Conservation (phyloP, 2,113 vertebrate genomes). For the Gnathonemus longibarbis region DNA sequence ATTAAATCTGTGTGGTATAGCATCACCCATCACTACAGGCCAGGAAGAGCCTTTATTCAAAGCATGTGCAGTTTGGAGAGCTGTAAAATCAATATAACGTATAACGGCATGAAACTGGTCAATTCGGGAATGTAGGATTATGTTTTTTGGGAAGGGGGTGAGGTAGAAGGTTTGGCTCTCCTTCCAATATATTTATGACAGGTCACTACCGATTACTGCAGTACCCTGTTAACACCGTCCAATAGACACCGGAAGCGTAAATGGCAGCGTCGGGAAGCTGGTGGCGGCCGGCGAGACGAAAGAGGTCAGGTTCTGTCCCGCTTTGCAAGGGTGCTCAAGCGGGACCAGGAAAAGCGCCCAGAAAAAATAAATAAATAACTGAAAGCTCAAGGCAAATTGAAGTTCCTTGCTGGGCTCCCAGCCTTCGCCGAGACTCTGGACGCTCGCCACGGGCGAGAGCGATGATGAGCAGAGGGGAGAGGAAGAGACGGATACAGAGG, state of each 20-base stretch:
- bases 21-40: not conserved
- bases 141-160: too few relatives aligned
- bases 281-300: not conserved
- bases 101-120: not conserved
- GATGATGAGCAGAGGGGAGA: not conserved
- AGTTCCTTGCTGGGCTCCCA: not conserved
- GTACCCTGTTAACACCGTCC: not conserved
- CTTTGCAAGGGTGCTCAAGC: not conserved
- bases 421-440: not conserved
- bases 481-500: not conserved
- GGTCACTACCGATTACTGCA: not conserved
- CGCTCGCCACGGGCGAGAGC: slow-evolving; percentile 23
- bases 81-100: not conserved
- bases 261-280: not conserved
- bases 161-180: not conserved
- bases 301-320: not conserved
- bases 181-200: not conserved
- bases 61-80: not conserved
- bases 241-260: not conserved
- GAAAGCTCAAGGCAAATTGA: not conserved
- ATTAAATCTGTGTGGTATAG: not conserved
- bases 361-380: not conserved
- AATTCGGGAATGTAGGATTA: not conserved
- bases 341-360: not conserved
- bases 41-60: not conserved